Evolutionary conservation across 2,797 vertebrate genomes (phyloP).

Genomic region (Helicolenus hilgendorfi): DNA sequence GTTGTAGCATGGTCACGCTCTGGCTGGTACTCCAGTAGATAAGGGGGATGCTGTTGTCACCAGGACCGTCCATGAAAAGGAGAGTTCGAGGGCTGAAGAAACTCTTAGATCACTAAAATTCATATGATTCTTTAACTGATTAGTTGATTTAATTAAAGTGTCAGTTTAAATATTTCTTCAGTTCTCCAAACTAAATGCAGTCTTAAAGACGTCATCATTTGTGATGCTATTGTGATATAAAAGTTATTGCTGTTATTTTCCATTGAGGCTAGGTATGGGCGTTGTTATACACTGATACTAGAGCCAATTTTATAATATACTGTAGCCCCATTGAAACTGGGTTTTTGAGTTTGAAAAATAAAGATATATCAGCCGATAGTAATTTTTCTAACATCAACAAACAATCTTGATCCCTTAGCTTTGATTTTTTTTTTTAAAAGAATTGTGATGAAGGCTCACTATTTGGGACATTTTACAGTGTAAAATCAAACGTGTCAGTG

Average conservation of each 20-base stretch:
- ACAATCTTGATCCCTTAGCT: no score
- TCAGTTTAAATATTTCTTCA: neutral
- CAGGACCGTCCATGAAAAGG: neutral
- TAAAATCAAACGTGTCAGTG: no score
- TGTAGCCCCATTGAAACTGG: no score
- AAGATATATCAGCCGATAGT: no score
- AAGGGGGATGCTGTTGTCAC: neutral
- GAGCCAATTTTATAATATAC: no score
- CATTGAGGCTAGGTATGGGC: accelerated
- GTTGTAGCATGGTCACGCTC: neutral
- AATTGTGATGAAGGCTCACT: no score
- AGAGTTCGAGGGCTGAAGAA: neutral
- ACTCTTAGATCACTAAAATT: accelerated
- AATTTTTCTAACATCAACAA: no score
- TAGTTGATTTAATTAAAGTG: neutral
- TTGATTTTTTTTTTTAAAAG: no score
- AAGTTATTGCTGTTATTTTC: neutral
- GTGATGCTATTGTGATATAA: neutral
- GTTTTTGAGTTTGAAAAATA: no score
- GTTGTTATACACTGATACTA: no score
- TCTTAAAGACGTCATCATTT: accelerated
- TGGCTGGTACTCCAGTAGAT: neutral
- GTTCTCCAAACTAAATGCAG: neutral
- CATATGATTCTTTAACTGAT: neutral
- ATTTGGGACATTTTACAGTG: no score